Conservation (phyloP, 2,888 invertebrate genomes). For the Synergus umbraculus region DNA sequence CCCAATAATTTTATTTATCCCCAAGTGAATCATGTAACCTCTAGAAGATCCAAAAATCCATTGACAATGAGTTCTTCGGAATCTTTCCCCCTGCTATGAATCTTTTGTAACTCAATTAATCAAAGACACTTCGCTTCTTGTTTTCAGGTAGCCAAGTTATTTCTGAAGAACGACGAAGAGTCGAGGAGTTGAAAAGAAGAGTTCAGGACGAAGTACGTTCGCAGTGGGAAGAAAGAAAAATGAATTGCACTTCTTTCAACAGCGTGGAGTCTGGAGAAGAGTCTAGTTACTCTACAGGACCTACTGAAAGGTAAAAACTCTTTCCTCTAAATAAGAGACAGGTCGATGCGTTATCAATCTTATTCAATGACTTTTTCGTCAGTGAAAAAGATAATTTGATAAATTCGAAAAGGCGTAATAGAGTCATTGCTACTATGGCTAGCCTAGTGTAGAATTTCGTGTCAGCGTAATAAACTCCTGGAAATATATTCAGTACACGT, state of each 20-base stretch:
- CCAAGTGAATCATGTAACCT: background rate
- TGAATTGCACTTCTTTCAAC: conserved; percentile 82
- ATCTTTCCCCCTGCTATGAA: background rate
- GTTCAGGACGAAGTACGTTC: conserved; percentile 94
- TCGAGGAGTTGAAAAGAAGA: conserved; percentile 89
- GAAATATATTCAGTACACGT: conserved; percentile 46
- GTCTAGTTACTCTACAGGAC: conserved; percentile 81
- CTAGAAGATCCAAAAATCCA: background rate
- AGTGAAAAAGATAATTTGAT: background rate
- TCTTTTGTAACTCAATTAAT: conserved; percentile 29
- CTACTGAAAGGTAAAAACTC: conserved; percentile 77
- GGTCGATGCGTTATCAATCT: background rate
- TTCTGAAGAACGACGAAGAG: conserved; percentile 92
- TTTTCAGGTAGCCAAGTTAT: conserved; percentile 91
- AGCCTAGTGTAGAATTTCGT: conserved; percentile 17
- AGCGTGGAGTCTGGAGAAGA: conserved; percentile 82
- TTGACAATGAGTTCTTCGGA: background rate
- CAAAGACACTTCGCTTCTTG: conserved; percentile 27
- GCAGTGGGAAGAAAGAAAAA: conserved; percentile 87
- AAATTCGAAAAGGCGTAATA: background rate
- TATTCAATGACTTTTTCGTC: background rate
- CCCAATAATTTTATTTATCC: background rate
- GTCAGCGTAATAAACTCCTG: conserved; percentile 20
- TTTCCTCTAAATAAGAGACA: background rate
- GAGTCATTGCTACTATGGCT: background rate